Percentiles rank a stretch among this genome's conserved stretches.
Conservation (phyloP, 2,888 invertebrate species). For the Melipona beecheii region DNA sequence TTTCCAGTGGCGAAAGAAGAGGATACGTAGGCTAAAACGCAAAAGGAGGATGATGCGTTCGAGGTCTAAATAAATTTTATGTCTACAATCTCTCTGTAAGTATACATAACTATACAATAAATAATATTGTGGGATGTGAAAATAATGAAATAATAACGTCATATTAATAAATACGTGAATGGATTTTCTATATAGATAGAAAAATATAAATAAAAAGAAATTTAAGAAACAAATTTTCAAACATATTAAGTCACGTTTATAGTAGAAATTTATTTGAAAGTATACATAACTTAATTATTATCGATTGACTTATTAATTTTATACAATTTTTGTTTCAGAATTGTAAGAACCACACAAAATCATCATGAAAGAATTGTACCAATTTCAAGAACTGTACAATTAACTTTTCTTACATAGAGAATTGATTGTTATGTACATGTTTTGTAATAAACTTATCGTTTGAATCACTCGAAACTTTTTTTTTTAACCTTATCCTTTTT, state of each 20-base stretch:
- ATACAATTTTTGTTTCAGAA: slow-evolving; percentile 43
- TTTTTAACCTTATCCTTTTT: not conserved
- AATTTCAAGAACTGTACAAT: slow-evolving; percentile 6
- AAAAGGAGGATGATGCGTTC: slow-evolving; percentile 95
- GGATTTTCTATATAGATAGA: too few species aligned
- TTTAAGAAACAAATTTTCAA: not conserved
- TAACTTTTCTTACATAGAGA: slow-evolving; percentile 65
- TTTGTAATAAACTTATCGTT: slow-evolving; percentile 75
- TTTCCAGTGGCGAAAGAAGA: slow-evolving; percentile 99
- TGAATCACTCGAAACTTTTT: slow-evolving; percentile 53
- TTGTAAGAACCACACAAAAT: slow-evolving; percentile 27
- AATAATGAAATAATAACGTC: not conserved
- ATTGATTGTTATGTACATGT: slow-evolving; percentile 61
- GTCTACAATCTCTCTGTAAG: slow-evolving; percentile 64
- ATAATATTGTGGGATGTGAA: not conserved
- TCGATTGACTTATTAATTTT: not conserved
- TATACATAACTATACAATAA: slow-evolving; percentile 42
- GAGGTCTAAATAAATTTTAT: slow-evolving; percentile 81
- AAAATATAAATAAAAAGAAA: not conserved
- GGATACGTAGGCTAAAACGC: slow-evolving; percentile 99
- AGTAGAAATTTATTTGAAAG: too few species aligned
- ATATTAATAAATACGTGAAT: not conserved
- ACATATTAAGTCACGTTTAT: not conserved
- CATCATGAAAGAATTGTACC: not conserved
- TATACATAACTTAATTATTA: too few species aligned